phyloP scores from a whole-genome alignment of 1,140 invertebrate species.

The Sipha flava region DNA sequence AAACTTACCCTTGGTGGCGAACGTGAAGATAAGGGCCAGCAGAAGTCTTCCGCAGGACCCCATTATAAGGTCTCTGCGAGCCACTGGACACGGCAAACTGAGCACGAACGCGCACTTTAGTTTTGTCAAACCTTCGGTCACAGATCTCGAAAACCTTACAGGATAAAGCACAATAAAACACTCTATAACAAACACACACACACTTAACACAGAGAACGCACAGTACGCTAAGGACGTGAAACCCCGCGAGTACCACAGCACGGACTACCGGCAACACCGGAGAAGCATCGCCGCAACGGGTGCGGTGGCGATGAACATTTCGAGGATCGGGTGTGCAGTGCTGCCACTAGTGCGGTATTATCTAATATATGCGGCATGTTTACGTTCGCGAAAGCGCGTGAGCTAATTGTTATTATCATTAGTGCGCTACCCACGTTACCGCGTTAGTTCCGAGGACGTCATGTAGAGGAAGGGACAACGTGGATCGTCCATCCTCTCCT shows the following conservation, averaged over 20 bases:
- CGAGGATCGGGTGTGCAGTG: not conserved
- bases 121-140: not conserved
- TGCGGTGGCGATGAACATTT: not conserved
- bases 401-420: too few species aligned
- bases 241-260: not conserved
- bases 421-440: too few species aligned
- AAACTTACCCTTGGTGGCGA: not conserved
- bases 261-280: not conserved
- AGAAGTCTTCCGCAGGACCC: not conserved
- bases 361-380: too few species aligned
- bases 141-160: not conserved
- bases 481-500: too few species aligned
- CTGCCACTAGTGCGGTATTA: not conserved
- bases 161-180: not conserved
- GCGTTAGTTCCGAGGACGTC: too few species aligned
- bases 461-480: too few species aligned
- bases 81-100: not conserved
- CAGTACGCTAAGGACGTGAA: not conserved
- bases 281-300: not conserved
- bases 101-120: not conserved
- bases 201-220: not conserved
- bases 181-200: not conserved
- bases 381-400: too few species aligned
- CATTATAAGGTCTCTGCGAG: not conserved
- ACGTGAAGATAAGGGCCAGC: not conserved